Conservation (phyloP, 2,113 vertebrate genomes). For the Phalacrocorax pelagicus region DNA sequence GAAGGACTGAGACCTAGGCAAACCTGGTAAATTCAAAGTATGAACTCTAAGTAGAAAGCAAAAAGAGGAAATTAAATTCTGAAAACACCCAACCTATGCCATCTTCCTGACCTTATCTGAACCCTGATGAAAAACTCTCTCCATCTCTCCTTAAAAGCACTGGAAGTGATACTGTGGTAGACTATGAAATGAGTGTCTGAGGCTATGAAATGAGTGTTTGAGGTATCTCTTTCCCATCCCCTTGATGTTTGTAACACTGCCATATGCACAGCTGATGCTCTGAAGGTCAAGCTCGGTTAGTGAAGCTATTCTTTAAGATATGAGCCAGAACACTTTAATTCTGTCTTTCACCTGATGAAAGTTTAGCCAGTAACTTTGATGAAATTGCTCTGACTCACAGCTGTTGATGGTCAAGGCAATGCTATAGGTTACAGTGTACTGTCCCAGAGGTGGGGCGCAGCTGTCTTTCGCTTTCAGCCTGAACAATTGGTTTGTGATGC, state of each 20-base stretch:
- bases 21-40: not conserved
- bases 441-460: not conserved
- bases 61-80: not conserved
- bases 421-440: not conserved
- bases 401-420: not conserved
- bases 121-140: not conserved
- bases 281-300: not conserved
- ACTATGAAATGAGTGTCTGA: not conserved
- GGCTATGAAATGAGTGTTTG: not conserved
- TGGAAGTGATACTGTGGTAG: not conserved
- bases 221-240: not conserved
- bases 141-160: not conserved
- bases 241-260: not conserved
- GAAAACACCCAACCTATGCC: not conserved
- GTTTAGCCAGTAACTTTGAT: not conserved
- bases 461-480: not conserved
- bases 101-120: not conserved
- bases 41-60: not conserved
- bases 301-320: not conserved
- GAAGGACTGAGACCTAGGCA: not conserved
- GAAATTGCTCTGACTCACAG: not conserved
- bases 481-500: not conserved
- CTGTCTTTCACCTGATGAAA: not conserved
- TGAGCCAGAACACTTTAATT: not conserved
- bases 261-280: not conserved